Evolutionary conservation across 2,888 invertebrate genomes (phyloP).

Genomic region (Himalopsyche anomala): DNA sequence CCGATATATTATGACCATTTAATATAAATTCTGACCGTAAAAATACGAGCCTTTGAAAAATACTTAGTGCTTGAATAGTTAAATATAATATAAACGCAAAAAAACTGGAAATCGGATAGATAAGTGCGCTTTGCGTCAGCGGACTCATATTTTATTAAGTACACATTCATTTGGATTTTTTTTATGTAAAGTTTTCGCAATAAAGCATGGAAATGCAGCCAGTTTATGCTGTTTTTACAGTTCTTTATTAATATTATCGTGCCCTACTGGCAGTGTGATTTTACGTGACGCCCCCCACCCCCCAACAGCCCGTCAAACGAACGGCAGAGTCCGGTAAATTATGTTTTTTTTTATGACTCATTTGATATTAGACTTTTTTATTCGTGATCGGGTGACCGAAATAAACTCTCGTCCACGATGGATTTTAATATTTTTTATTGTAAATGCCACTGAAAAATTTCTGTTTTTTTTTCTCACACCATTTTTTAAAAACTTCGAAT

Average conservation of each 20-base stretch:
- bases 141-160: background rate
- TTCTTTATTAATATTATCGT: background rate
- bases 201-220: background rate
- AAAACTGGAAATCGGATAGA: background rate
- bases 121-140: background rate
- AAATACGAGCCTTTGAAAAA: background rate
- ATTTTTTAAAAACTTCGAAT: too few species aligned
- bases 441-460: too few species aligned
- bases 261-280: background rate
- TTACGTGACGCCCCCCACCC: background rate
- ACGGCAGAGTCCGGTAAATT: background rate
- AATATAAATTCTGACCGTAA: too few species aligned
- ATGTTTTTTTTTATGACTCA: background rate
- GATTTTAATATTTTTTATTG: too few species aligned
- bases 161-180: background rate
- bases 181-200: constrained; percentile 7
- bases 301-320: background rate
- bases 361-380: too few species aligned
- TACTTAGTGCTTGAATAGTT: background rate
- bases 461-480: too few species aligned
- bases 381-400: too few species aligned
- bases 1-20: too few species aligned
- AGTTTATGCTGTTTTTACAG: background rate
- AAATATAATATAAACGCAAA: background rate
- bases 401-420: too few species aligned